Percentiles rank a stretch among this genome's conserved stretches.
Evolutionary conservation across 2,113 vertebrate species (phyloP).

Genomic region (Callipepla squamata): DNA sequence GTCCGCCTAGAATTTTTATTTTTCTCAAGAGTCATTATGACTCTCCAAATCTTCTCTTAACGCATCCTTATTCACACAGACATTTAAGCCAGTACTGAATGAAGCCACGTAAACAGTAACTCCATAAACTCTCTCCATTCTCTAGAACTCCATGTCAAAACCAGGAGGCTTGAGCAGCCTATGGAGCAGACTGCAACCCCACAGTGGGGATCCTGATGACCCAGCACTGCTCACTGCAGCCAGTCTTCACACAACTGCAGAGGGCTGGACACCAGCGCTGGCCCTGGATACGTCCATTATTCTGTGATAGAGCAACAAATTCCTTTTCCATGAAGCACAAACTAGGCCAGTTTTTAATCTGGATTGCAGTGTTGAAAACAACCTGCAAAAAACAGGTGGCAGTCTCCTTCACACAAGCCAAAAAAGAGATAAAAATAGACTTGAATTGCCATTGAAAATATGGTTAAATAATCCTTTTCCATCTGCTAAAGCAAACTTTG

Average conservation of each 20-base stretch:
- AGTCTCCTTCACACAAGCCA: constrained; percentile 69
- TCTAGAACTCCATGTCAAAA: not conserved
- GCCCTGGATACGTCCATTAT: not conserved
- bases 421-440: constrained; percentile 80
- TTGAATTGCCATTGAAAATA: constrained; percentile 71
- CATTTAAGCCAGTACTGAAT: not conserved
- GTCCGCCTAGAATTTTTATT: not conserved
- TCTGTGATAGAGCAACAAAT: constrained; percentile 42
- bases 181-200: not conserved
- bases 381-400: constrained; percentile 82
- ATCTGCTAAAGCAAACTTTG: constrained; percentile 70
- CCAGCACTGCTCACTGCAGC: not conserved
- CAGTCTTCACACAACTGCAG: not conserved
- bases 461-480: constrained; percentile 77
- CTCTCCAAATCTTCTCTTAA: constrained; percentile 3
- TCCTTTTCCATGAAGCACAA: constrained; percentile 52
- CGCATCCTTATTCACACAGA: not conserved
- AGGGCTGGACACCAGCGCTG: not conserved
- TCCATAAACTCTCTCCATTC: not conserved
- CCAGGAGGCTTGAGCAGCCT: not conserved
- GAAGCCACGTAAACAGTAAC: not conserved
- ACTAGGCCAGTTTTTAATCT: constrained; percentile 35
- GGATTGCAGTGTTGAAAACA: constrained; percentile 63
- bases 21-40: not conserved
- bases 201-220: not conserved